Conservation (phyloP, 2,888 invertebrate genomes). For the Xanthorhoe designata region DNA sequence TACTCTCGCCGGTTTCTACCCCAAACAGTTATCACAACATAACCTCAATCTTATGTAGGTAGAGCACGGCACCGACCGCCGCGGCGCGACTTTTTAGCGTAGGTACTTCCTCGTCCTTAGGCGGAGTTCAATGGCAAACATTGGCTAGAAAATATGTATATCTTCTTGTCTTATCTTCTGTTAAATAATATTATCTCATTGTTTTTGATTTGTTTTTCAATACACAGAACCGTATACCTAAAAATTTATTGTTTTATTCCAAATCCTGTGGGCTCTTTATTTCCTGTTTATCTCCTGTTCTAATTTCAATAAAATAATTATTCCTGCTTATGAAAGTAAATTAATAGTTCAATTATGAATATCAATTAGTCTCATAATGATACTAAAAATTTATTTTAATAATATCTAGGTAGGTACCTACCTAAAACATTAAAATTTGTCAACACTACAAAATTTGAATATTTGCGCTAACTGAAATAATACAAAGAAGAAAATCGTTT, state of each 20-base stretch:
- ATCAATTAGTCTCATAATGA: not conserved
- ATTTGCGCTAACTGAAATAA: not conserved
- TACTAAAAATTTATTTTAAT: not conserved
- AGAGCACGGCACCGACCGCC: constrained; percentile 72
- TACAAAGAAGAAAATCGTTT: not conserved
- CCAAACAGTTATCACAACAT: constrained; percentile 83
- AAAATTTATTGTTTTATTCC: constrained; percentile 76
- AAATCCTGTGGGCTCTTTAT: constrained; percentile 49
- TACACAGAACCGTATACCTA: constrained; percentile 69
- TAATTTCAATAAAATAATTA: not conserved
- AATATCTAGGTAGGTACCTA: too few relatives aligned
- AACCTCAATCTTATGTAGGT: constrained; percentile 79
- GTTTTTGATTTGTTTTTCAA: constrained; percentile 60
- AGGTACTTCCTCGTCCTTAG: constrained; percentile 51
- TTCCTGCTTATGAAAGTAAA: too few relatives aligned
- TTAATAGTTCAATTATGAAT: too few relatives aligned
- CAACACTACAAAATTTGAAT: not conserved
- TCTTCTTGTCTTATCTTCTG: too few relatives aligned
- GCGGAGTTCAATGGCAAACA: constrained; percentile 54
- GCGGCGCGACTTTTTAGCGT: constrained; percentile 59
- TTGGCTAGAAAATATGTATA: constrained; percentile 62
- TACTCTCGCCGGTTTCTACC: constrained; percentile 69
- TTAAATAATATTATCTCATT: constrained; percentile 44
- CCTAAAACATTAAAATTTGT: not conserved
- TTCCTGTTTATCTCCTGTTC: not conserved